phyloP scores from a whole-genome alignment of 2,797 vertebrate species.

The Enteromius paludinosus region DNA sequence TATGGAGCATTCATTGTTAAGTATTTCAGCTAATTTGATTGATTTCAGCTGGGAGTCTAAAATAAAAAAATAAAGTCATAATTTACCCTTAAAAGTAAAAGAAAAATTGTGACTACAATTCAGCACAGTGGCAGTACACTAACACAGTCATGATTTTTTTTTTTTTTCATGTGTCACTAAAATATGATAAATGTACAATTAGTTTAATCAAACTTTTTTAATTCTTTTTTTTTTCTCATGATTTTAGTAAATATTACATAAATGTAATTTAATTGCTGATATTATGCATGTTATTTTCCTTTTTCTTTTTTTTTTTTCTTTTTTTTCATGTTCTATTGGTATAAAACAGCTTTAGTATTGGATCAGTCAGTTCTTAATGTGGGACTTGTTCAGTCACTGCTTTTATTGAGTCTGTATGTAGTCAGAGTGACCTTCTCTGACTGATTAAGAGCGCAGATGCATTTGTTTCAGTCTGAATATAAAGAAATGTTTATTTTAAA shows the following conservation, averaged over 20 bases:
- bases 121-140: neutral
- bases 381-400: neutral
- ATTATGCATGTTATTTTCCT: neutral
- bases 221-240: too few species aligned
- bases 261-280: neutral
- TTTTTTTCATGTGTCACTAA: too few species aligned
- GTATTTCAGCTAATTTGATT: neutral
- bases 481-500: slow-evolving; percentile 5
- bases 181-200: neutral
- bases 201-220: neutral
- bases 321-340: neutral
- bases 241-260: neutral
- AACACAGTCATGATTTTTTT: neutral
- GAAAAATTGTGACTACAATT: neutral
- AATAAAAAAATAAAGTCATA: neutral
- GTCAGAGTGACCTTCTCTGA: neutral
- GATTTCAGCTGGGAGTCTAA: neutral
- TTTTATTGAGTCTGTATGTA: neutral
- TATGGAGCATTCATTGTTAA: neutral
- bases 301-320: neutral
- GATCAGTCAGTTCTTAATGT: neutral
- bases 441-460: neutral
- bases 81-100: neutral
- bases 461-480: slow-evolving; percentile 3
- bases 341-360: neutral